Percentiles rank a stretch among this genome's conserved stretches.
Evolutionary conservation across 1,140 invertebrate species (phyloP).

Genomic region (Helicorthomorpha holstii): DNA sequence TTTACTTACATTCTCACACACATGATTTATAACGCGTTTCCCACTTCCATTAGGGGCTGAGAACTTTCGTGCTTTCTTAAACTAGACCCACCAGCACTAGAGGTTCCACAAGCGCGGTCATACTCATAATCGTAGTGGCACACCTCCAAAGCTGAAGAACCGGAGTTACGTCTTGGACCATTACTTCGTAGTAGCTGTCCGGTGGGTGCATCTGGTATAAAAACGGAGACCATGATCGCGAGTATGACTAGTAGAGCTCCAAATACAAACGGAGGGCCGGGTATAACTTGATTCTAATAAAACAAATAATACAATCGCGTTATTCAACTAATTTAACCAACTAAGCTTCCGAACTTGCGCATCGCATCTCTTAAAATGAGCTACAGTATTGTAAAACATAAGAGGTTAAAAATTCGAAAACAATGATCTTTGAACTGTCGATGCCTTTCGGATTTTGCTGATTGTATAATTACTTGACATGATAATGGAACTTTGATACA

Average conservation of each 20-base stretch:
- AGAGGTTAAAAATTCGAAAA: no score
- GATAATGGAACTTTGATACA: no score
- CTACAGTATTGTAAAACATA: no score
- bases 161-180: neutral
- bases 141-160: conserved; percentile 2
- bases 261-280: conserved; percentile 99
- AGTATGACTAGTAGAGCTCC: conserved; percentile 90
- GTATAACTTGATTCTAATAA: conserved; percentile 47
- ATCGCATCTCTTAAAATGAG: neutral
- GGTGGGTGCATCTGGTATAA: conserved; percentile 58
- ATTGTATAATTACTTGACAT: no score
- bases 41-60: conserved; percentile 8
- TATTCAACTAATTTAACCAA: neutral
- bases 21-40: conserved; percentile 3
- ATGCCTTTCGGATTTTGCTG: no score
- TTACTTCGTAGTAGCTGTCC: conserved; percentile 23
- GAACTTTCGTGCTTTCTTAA: conserved; percentile 4
- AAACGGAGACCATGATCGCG: conserved; percentile 77
- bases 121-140: conserved; percentile 7
- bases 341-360: neutral
- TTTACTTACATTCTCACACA: no score
- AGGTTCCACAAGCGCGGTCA: neutral
- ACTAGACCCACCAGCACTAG: neutral
- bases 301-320: conserved; percentile 1
- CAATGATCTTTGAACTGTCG: no score